Conservation (phyloP, 2,888 invertebrate species). For the Caenorhabditis japonica region DNA sequence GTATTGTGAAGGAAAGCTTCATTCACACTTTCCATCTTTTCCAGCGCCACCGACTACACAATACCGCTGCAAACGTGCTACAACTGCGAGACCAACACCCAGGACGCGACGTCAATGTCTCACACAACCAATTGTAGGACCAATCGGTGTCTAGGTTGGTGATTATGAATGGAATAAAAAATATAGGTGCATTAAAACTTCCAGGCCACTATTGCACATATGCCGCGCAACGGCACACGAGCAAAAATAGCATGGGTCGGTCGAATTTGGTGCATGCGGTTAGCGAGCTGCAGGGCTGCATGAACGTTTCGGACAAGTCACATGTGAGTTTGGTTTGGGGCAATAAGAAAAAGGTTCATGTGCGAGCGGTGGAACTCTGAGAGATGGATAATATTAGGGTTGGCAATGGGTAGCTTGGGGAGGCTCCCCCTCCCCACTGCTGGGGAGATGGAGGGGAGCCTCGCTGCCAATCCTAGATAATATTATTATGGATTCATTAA, state of each 20-base stretch:
- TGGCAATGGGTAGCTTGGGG: too few relatives aligned
- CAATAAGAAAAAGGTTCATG: too few relatives aligned
- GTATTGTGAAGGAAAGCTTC: too few relatives aligned
- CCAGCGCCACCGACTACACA: conserved; percentile 42
- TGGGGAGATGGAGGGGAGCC: too few relatives aligned
- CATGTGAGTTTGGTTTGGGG: conserved; percentile 60
- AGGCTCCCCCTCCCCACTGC: too few relatives aligned
- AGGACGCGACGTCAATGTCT: conserved; percentile 63
- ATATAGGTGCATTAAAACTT: too few relatives aligned
- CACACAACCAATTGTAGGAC: conserved; percentile 71
- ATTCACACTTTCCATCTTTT: too few relatives aligned
- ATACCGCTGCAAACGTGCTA: conserved; percentile 66
- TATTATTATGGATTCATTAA: too few relatives aligned
- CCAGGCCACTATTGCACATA: conserved; percentile 73
- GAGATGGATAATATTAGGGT: too few relatives aligned
- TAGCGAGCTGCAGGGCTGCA: conserved; percentile 74
- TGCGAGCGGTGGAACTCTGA: too few relatives aligned
- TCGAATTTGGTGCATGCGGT: conserved; percentile 50
- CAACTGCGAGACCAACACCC: conserved; percentile 72
- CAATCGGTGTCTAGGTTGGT: conserved; percentile 67
- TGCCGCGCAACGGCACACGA: conserved; percentile 65
- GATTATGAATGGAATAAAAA: too few relatives aligned
- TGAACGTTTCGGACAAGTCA: conserved; percentile 72
- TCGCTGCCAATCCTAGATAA: too few relatives aligned
- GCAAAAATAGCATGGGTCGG: conserved; percentile 32